Evolutionary conservation across 2,888 invertebrate species (phyloP), one percentile per base, ranked within the genome.

Genomic region (Conus canariensis): DNA sequence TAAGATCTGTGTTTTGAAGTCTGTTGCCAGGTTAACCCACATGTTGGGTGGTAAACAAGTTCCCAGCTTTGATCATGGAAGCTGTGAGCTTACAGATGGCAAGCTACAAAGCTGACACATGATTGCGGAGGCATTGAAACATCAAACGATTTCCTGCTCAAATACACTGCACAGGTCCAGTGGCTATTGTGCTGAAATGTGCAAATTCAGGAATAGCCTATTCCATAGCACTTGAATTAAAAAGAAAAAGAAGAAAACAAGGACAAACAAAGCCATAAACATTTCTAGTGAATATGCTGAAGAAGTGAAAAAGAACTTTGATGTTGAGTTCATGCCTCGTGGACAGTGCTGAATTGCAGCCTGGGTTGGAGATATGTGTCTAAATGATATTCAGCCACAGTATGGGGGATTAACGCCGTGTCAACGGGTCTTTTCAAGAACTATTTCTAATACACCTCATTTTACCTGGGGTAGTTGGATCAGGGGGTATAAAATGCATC

Each of bases 51-150:
- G 67, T 8, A 25, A 83, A 59, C 83, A 85, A 89, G 85, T 89
- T 89, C 85, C 83, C 89, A 85, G 89, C 89, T 89, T 83, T 70
- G 60, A 85, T 70, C 30, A 58, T 82, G 85, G 60, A 89, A 89
- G 89, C 89, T 89, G 89, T 56, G 89, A 89, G 89, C 85, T 89
- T 85, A 67, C 67, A 12, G 60, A 25, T 85, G 25, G 59, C 85
- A 30, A 14, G 56, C 58, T 82, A 70, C 58, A 25, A 70, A 59
- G 64, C 70, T 22, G 9, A 67, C 87, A 45, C 45, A 25, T 67
- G 56, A 67, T 56, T 12, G 25, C 80, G 58, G 83, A 89, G 85
- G 89, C 88, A 88, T 30, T 82, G 88, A 82, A 88, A 83, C 14
- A 58, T 88, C 3, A n/a, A 59, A n/a, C 14, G n/a, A 59, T 59